These are phyloP conservation scores for Caenorhabditis remanei DNA, from an alignment of 1,140 invertebrate genomes.

Conservation along the genomic window DNA sequence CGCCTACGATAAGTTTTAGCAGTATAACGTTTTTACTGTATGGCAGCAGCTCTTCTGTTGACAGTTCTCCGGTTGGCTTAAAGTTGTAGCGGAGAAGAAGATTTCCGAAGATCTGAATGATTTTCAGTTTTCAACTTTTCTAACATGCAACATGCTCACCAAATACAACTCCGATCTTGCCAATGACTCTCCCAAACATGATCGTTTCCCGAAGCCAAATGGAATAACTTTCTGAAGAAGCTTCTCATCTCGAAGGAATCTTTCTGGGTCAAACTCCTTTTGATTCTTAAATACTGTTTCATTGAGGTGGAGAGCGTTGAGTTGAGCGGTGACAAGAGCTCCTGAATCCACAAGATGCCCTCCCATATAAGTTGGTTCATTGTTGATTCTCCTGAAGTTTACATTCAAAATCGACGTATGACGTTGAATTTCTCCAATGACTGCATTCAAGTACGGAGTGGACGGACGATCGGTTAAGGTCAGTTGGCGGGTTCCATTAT, in stretches of 20 bases:
- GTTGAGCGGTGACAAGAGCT: constrained; percentile 42
- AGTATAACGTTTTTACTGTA: too few relatives aligned
- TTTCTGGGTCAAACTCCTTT: constrained; percentile 60
- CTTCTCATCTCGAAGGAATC: constrained; percentile 44
- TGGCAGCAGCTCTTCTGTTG: not conserved
- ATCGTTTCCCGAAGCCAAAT: constrained; percentile 65
- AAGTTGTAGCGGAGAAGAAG: constrained; percentile 42
- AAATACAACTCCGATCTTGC: constrained; percentile 63
- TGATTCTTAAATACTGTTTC: constrained; percentile 32
- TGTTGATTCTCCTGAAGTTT: constrained; percentile 52
- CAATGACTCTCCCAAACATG: constrained; percentile 63
- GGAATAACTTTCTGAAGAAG: constrained; percentile 57
- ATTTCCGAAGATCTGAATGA: constrained; percentile 57
- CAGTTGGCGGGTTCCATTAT: constrained; percentile 3
- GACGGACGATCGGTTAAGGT: constrained; percentile 36
- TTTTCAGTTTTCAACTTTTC: not conserved
- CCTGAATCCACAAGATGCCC: constrained; percentile 42
- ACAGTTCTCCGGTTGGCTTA: not conserved
- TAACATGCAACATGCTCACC: not conserved
- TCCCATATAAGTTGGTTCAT: constrained; percentile 17
- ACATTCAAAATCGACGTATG: constrained; percentile 32
- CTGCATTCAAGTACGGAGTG: constrained; percentile 60
- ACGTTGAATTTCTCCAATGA: constrained; percentile 59
- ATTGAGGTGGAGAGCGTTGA: constrained; percentile 32
- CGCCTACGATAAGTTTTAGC: too few relatives aligned